Evolutionary conservation across 2,888 invertebrate species (phyloP).

Genomic region (Chrysolina oricalcia): DNA sequence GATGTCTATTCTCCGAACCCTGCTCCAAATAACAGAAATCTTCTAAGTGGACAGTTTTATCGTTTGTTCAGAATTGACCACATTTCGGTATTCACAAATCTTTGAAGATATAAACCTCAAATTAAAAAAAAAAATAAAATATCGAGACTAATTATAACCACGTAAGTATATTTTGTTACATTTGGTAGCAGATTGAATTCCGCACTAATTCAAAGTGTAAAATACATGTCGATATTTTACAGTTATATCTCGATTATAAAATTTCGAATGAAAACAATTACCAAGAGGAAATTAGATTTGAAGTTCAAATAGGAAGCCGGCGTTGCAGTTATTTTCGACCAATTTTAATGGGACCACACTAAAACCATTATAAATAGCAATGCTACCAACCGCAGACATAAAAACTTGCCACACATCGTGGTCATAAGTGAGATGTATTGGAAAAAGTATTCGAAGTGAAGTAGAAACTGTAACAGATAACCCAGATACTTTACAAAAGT

Average conservation of each 20-base stretch:
- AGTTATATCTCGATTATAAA: slow-evolving; percentile 23
- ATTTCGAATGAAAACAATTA: slow-evolving; percentile 27
- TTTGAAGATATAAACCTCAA: too few relatives aligned
- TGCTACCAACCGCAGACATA: slow-evolving; percentile 24
- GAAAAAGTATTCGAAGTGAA: slow-evolving; percentile 4
- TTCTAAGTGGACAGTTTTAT: too few relatives aligned
- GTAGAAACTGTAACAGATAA: not conserved
- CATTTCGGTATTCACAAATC: too few relatives aligned
- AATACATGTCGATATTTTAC: not conserved
- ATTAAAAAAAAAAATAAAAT: too few relatives aligned
- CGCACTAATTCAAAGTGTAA: not conserved
- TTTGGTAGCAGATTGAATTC: not conserved
- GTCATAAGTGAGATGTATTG: slow-evolving; percentile 29
- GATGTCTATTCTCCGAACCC: too few relatives aligned
- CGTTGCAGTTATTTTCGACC: slow-evolving; percentile 24
- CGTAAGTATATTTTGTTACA: not conserved
- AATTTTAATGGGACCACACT: slow-evolving; percentile 31
- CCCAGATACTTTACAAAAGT: not conserved
- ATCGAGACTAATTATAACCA: too few relatives aligned
- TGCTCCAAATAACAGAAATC: too few relatives aligned
- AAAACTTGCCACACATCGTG: slow-evolving; percentile 29
- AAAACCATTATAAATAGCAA: slow-evolving; percentile 32
- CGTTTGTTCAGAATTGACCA: too few relatives aligned
- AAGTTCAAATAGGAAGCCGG: slow-evolving; percentile 13
- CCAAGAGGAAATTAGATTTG: slow-evolving; percentile 32